Conservation (phyloP, 2,113 vertebrate species). For the Halcyon malimbica region DNA sequence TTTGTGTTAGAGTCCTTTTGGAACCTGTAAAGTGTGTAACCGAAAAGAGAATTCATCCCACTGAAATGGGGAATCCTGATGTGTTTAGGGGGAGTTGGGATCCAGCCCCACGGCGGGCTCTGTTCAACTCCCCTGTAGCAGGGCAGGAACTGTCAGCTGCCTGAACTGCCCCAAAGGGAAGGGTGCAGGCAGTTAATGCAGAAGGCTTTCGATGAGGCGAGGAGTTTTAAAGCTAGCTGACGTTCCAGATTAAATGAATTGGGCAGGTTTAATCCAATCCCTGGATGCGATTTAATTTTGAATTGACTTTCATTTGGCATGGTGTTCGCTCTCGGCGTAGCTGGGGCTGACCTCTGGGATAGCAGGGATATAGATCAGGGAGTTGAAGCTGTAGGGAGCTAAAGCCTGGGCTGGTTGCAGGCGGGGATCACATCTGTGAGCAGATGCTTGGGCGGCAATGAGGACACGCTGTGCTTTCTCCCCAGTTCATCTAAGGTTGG, state of each 20-base stretch:
- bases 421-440: neutral
- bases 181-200: neutral
- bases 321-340: neutral
- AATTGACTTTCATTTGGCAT: neutral
- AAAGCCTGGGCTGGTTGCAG: neutral
- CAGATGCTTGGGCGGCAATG: neutral
- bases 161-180: neutral
- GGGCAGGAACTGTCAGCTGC: neutral
- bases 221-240: neutral
- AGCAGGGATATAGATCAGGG: neutral
- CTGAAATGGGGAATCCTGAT: neutral
- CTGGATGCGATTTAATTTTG: neutral
- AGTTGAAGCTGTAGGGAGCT: neutral
- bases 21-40: neutral
- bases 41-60: neutral
- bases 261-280: slow-evolving; percentile 26
- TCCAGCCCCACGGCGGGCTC: neutral
- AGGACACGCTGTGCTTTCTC: neutral
- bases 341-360: neutral
- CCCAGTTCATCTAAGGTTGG: neutral
- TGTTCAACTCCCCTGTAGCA: neutral
- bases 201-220: neutral
- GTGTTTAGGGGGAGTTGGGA: neutral
- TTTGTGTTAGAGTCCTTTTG: neutral
- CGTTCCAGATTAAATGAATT: neutral